Evolutionary conservation across 2,113 vertebrate species (phyloP).

Genomic region (Eleginops maclovinus): DNA sequence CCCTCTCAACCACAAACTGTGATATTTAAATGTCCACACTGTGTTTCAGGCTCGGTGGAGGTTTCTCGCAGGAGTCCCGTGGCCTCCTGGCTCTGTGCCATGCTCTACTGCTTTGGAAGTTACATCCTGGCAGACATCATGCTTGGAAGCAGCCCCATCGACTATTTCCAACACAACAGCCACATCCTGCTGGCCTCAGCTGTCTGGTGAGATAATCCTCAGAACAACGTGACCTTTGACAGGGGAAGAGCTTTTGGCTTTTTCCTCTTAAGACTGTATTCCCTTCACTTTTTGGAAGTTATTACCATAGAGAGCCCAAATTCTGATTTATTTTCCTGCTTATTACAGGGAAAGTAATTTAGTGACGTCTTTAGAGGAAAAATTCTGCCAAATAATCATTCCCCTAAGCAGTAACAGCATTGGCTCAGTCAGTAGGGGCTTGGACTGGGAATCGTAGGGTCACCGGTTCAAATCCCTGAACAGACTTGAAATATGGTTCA

Average conservation of each 20-base stretch:
- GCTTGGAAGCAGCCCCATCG: slow-evolving; percentile 90
- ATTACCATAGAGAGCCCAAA: neutral
- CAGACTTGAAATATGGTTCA: too few relatives aligned
- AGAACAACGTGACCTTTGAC: neutral
- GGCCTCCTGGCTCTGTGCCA: slow-evolving; percentile 96
- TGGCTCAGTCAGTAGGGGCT: too few relatives aligned
- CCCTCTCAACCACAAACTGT: neutral
- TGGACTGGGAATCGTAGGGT: too few relatives aligned
- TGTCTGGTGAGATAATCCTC: slow-evolving; percentile 89
- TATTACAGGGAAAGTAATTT: neutral
- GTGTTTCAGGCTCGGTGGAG: slow-evolving; percentile 89
- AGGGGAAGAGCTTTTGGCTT: neutral
- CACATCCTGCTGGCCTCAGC: slow-evolving; percentile 94
- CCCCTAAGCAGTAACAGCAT: neutral
- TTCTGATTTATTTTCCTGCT: neutral
- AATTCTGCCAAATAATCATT: neutral
- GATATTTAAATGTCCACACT: neutral
- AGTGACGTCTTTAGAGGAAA: neutral
- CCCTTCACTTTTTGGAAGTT: neutral
- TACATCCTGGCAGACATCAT: slow-evolving; percentile 95
- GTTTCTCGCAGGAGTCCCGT: slow-evolving; percentile 92
- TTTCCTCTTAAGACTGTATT: neutral
- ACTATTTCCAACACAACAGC: slow-evolving; percentile 95
- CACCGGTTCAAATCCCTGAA: too few relatives aligned
- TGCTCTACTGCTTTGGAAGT: slow-evolving; percentile 98